Percentiles rank a stretch among this genome's conserved stretches.
These are phyloP conservation scores for Dicyrtomina minuta DNA, from an alignment of 2,888 invertebrate species.

Conservation along the genomic window DNA sequence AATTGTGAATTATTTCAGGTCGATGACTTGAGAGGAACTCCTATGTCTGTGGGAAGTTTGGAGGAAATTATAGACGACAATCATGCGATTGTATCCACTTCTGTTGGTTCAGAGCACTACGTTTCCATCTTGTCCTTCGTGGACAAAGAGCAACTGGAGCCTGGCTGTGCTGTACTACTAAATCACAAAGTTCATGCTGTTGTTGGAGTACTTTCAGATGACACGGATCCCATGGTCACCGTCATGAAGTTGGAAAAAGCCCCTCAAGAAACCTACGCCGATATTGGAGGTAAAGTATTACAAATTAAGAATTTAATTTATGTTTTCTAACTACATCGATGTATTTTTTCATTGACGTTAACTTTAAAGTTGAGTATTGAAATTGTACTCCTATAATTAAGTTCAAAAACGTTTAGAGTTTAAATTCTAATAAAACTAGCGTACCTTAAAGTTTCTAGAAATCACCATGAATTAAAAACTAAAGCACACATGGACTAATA, in stretches of 20 bases:
- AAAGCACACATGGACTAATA: neutral
- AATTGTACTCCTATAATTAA: neutral
- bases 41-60: conserved; percentile 99
- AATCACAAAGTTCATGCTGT: conserved; percentile 99
- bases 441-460: no score
- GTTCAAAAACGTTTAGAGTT: no score
- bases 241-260: conserved; percentile 99
- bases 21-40: conserved; percentile 96
- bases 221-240: conserved; percentile 99
- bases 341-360: neutral
- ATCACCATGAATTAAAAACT: neutral
- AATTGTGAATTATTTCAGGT: no score
- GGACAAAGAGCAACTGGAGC: conserved; percentile 98
- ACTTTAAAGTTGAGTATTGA: neutral
- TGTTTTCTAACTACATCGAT: no score
- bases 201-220: conserved; percentile 98
- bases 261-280: conserved; percentile 98
- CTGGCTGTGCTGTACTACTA: conserved; percentile 94
- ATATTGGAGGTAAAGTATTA: conserved; percentile 75
- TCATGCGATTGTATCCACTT: conserved; percentile 98
- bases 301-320: conserved; percentile 8
- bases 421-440: no score
- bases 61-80: conserved; percentile 99
- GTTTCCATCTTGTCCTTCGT: conserved; percentile 99
- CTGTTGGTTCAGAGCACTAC: conserved; percentile 98